These are phyloP conservation scores for Apteryx owenii DNA, from an alignment of 2,113 vertebrate species.

Conservation along the genomic window DNA sequence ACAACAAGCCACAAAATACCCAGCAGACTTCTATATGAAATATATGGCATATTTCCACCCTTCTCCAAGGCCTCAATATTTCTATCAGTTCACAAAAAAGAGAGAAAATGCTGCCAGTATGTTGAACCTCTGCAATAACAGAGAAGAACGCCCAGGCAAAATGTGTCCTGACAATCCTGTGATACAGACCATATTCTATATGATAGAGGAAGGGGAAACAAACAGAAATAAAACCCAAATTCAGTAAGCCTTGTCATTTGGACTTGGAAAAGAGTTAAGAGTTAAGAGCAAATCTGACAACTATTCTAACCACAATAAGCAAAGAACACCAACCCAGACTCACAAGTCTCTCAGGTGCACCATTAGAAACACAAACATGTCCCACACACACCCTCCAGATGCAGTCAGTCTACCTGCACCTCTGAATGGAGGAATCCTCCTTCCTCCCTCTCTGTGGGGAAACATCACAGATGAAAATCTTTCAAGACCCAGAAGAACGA, in stretches of 20 bases:
- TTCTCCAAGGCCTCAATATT: rapidly evolving
- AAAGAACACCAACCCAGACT: neutral
- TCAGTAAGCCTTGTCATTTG: neutral
- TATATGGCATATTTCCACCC: neutral
- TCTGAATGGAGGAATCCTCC: rapidly evolving
- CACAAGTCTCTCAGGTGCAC: neutral
- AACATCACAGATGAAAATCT: neutral
- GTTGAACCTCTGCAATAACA: neutral
- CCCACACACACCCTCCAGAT: neutral
- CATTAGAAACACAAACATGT: neutral
- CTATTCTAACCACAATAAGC: neutral
- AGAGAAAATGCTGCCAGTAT: neutral
- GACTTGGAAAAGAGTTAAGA: neutral
- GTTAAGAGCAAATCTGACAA: neutral
- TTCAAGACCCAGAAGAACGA: neutral
- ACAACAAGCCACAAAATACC: neutral
- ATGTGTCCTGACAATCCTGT: neutral
- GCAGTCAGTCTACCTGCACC: neutral
- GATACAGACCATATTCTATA: neutral
- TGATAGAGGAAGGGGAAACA: neutral
- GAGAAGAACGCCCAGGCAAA: neutral
- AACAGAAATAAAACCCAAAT: neutral
- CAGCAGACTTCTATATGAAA: neutral
- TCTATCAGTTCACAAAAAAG: neutral
- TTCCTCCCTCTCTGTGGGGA: neutral